Percentiles rank a stretch among this genome's conserved stretches.
Conservation (phyloP, 53 echinoderm and acorn worm genomes). For the Holothuria scabra region DNA sequence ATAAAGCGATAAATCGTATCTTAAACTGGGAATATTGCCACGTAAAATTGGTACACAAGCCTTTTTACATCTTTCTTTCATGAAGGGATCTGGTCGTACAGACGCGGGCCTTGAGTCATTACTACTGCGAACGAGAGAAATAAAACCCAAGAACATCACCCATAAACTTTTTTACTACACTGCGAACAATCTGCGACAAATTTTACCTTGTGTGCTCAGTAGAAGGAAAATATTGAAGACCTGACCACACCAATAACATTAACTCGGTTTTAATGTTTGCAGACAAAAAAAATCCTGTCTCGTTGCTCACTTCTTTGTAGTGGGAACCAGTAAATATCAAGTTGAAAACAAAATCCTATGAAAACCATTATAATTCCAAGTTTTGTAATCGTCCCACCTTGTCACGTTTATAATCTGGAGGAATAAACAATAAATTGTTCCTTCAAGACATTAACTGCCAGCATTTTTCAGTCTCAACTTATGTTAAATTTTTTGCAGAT, state of each 20-base stretch:
- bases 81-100: constrained; percentile 36
- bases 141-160: constrained; percentile 37
- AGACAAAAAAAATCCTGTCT: constrained; percentile 7
- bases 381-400: constrained; percentile 33
- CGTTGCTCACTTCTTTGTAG: too few relatives aligned
- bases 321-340: too few relatives aligned
- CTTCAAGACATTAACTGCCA: too few relatives aligned
- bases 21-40: constrained; percentile 44
- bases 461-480: not conserved
- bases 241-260: constrained; percentile 39
- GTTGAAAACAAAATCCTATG: not conserved
- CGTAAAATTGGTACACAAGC: constrained; percentile 31
- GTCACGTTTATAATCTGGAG: constrained; percentile 3
- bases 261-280: constrained; percentile 34
- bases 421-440: too few relatives aligned
- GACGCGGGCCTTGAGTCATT: constrained; percentile 45
- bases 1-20: constrained; percentile 38
- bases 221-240: constrained; percentile 24
- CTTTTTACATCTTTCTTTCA: constrained; percentile 22
- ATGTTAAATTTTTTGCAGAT: constrained; percentile 29
- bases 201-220: constrained; percentile 24
- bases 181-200: constrained; percentile 35
- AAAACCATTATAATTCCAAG: constrained; percentile 21
- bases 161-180: constrained; percentile 46
- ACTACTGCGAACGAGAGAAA: constrained; percentile 37